phyloP scores from a whole-genome alignment of 1,140 invertebrate species.

The Venustaconcha ellipsiformis region DNA sequence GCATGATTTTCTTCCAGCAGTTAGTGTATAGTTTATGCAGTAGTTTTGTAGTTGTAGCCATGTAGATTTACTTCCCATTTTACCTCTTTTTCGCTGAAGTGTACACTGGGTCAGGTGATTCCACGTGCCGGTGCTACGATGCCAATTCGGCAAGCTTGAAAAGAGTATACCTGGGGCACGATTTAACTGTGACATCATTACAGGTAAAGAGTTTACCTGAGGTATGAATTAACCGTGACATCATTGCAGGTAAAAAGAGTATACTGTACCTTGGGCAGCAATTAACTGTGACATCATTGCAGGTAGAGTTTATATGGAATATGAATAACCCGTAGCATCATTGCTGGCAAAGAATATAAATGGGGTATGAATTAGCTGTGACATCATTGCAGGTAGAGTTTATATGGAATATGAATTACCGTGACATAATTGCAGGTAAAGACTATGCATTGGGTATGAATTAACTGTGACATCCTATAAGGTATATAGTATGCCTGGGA shows the following conservation, averaged over 20 bases:
- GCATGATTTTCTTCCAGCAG: too few species aligned
- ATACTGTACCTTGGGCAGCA: too few species aligned
- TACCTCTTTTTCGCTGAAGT: constrained; percentile 58
- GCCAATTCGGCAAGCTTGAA: constrained; percentile 70
- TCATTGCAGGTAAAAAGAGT: too few species aligned
- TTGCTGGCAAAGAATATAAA: constrained; percentile 52
- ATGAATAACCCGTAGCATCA: constrained; percentile 60
- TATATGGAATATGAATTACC: too few species aligned
- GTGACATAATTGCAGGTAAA: constrained; percentile 14
- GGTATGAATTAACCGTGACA: too few species aligned
- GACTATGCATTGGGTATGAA: constrained; percentile 67
- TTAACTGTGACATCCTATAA: constrained; percentile 67
- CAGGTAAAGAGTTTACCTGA: constrained; percentile 43
- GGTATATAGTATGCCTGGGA: constrained; percentile 31
- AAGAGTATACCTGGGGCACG: constrained; percentile 67
- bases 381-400: too few species aligned
- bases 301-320: too few species aligned
- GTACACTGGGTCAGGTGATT: constrained; percentile 70
- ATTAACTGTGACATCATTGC: too few species aligned
- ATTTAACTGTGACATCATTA: constrained; percentile 66
- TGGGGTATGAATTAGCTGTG: too few species aligned
- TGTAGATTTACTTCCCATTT: constrained; percentile 7
- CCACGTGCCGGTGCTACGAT: constrained; percentile 67
- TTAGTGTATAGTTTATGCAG: too few species aligned
- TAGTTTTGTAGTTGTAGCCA: neutral